Evolutionary conservation across 2,797 vertebrate genomes (phyloP).

Genomic region (Pantherophis vulpinus): DNA sequence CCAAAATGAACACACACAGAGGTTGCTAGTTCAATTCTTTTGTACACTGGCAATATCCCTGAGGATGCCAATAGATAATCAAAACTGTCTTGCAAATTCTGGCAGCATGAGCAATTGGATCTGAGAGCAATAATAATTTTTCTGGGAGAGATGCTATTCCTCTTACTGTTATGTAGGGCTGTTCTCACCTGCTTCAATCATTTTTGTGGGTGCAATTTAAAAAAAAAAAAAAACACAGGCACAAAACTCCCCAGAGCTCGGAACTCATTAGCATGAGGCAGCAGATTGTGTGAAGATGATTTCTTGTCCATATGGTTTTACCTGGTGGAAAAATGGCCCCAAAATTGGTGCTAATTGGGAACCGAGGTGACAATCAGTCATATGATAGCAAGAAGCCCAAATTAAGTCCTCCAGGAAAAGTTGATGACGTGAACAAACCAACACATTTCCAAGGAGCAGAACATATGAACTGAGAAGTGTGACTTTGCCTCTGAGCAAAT

Average conservation of each 20-base stretch:
- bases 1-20: background rate
- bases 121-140: background rate
- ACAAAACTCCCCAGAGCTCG: slow-evolving; percentile 19
- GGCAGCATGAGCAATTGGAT: background rate
- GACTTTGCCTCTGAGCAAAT: background rate
- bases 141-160: background rate
- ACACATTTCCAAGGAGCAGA: background rate
- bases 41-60: background rate
- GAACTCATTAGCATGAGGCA: background rate
- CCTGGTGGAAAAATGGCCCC: background rate
- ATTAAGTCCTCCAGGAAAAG: slow-evolving; percentile 12
- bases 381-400: background rate
- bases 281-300: accelerated
- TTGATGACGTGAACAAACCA: background rate
- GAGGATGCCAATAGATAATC: background rate
- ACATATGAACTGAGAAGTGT: background rate
- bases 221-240: background rate
- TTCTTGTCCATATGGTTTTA: background rate
- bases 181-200: background rate
- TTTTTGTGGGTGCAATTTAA: slow-evolving; percentile 12
- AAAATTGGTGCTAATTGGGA: slow-evolving; percentile 15
- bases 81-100: background rate
- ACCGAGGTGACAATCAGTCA: background rate
- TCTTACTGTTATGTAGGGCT: background rate
- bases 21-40: background rate